Evolutionary conservation across 2,113 vertebrate genomes (phyloP).

Genomic region (Prinia subflava): DNA sequence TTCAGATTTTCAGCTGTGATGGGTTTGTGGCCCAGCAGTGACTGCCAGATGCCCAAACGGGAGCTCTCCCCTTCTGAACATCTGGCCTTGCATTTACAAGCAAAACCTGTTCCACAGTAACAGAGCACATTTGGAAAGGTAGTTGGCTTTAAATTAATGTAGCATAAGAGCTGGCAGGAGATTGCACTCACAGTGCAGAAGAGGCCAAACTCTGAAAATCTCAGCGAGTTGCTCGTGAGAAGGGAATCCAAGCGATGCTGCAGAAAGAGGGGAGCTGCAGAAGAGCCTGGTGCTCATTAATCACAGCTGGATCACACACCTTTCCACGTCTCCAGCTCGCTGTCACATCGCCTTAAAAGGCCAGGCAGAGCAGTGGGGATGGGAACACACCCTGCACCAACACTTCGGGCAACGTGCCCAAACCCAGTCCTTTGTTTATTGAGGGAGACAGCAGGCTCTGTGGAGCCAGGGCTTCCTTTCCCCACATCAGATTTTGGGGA

Average conservation of each 20-base stretch:
- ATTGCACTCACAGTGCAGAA: background rate
- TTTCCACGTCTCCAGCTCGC: slow-evolving; percentile 9
- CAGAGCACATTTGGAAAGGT: slow-evolving; percentile 22
- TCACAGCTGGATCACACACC: slow-evolving; percentile 27
- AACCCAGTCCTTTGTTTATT: slow-evolving; percentile 47
- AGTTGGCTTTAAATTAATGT: background rate
- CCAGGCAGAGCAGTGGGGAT: slow-evolving; percentile 45
- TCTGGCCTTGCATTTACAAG: slow-evolving; percentile 11
- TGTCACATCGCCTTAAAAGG: slow-evolving; percentile 63
- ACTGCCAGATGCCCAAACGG: slow-evolving; percentile 9
- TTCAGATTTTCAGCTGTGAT: background rate
- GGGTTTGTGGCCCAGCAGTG: background rate
- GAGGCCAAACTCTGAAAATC: slow-evolving; percentile 9
- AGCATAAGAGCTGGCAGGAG: slow-evolving; percentile 7
- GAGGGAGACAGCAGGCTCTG: slow-evolving; percentile 50
- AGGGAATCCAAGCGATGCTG: background rate
- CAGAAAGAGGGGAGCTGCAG: background rate
- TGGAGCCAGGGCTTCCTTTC: slow-evolving; percentile 59
- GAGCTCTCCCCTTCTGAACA: slow-evolving; percentile 36
- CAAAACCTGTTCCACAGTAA: slow-evolving; percentile 24
- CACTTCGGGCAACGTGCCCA: slow-evolving; percentile 46
- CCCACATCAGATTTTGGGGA: slow-evolving; percentile 46
- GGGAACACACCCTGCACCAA: slow-evolving; percentile 51
- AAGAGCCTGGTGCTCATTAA: slow-evolving; percentile 25
- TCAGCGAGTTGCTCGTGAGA: background rate